These are phyloP conservation scores for Rhagoletis pomonella DNA, from an alignment of 1,140 invertebrate genomes.

Conservation along the genomic window DNA sequence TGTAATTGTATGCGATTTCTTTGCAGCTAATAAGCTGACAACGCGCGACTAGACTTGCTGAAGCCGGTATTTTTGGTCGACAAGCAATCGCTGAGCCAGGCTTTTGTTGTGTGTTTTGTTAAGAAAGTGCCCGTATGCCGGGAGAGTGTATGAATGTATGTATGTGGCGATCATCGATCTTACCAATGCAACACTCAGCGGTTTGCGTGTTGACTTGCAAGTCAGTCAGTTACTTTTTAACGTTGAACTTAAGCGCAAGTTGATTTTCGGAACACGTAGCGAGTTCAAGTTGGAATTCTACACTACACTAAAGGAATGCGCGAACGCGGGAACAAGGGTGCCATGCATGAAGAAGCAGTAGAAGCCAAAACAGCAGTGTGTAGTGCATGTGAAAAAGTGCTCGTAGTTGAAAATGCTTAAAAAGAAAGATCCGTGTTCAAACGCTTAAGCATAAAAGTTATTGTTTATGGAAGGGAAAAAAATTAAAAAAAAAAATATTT, in stretches of 20 bases:
- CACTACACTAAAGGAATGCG: background rate
- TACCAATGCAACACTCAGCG: slow-evolving; percentile 32
- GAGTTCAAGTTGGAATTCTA: background rate
- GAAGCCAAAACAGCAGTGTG: background rate
- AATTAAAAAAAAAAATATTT: background rate
- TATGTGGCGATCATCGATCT: background rate
- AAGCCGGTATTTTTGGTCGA: slow-evolving; percentile 27
- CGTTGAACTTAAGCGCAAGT: slow-evolving; percentile 52
- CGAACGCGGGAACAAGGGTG: slow-evolving; percentile 29
- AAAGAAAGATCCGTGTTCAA: background rate
- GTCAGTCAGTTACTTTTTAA: slow-evolving; percentile 45
- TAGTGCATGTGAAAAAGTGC: background rate
- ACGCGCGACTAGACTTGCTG: background rate
- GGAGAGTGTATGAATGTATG: background rate
- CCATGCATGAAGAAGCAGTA: background rate
- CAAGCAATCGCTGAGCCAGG: background rate
- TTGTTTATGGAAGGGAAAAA: background rate
- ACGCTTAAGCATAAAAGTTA: slow-evolving; percentile 33
- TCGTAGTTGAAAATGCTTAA: background rate
- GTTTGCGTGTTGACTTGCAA: slow-evolving; percentile 15
- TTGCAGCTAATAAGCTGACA: slow-evolving; percentile 5
- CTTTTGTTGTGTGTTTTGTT: background rate
- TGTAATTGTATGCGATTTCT: slow-evolving; percentile 15
- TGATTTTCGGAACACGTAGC: slow-evolving; percentile 27
- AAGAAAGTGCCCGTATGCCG: background rate